Percentiles rank a stretch among this genome's conserved stretches.
These are phyloP conservation scores for Anabas testudineus DNA, from an alignment of 2,797 vertebrate genomes.

Conservation along the genomic window DNA sequence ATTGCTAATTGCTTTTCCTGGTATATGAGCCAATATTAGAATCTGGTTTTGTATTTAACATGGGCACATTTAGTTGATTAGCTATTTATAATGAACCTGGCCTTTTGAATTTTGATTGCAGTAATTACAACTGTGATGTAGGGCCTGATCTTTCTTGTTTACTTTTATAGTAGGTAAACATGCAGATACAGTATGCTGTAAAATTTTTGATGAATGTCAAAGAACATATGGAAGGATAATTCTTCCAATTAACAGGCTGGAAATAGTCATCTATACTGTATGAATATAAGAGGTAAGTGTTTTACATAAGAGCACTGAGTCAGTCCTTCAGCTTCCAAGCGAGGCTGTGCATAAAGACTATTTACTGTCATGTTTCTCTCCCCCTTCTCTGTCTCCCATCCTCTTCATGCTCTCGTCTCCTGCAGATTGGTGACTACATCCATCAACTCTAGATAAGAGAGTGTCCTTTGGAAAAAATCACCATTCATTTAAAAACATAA, in stretches of 20 bases:
- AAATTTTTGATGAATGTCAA: background rate
- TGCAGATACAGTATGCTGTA: background rate
- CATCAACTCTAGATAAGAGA: constrained; percentile 86
- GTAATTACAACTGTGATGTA: background rate
- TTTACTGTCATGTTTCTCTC: constrained; percentile 48
- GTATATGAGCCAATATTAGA: constrained; percentile 17
- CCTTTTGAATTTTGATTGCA: constrained; percentile 15
- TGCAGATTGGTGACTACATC: constrained; percentile 86
- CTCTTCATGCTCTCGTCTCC: constrained; percentile 39
- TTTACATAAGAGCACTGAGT: constrained; percentile 65
- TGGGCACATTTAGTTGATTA: constrained; percentile 8
- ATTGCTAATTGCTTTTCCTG: constrained; percentile 23
- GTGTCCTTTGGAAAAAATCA: constrained; percentile 82
- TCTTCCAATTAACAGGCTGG: constrained; percentile 5
- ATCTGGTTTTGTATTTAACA: constrained; percentile 5
- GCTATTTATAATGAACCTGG: constrained; percentile 3
- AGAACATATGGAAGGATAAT: constrained; percentile 5
- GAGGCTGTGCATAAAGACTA: constrained; percentile 43
- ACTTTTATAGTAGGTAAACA: background rate
- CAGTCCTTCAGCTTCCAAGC: constrained; percentile 52
- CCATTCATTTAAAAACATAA: constrained; percentile 85
- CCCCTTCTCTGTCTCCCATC: constrained; percentile 19
- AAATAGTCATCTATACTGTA: constrained; percentile 6
- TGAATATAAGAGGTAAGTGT: constrained; percentile 52
- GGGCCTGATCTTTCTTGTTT: background rate